These are phyloP conservation scores for Anastrepha obliqua DNA, from an alignment of 1,140 invertebrate species.

Conservation along the genomic window DNA sequence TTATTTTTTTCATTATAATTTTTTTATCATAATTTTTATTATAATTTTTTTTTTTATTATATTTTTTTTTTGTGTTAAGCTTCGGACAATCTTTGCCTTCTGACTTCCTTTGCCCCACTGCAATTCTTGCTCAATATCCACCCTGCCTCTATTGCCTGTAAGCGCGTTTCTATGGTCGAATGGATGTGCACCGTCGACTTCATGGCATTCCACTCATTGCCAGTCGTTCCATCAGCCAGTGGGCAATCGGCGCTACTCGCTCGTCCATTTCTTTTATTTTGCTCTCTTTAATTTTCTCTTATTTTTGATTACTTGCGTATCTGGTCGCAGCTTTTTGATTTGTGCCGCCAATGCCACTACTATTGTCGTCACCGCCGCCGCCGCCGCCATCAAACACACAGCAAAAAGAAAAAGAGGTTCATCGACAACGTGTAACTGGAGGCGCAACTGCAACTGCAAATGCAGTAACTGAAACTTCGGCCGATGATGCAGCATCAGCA, in stretches of 20 bases:
- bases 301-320: not conserved
- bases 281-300: not conserved
- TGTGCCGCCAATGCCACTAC: slow-evolving; percentile 14
- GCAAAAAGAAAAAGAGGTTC: too few species aligned
- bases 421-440: not conserved
- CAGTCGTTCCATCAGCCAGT: not conserved
- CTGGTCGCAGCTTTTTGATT: slow-evolving; percentile 36
- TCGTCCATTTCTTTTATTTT: not conserved
- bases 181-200: not conserved
- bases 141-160: too few species aligned
- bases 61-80: too few species aligned
- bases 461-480: not conserved
- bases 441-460: not conserved
- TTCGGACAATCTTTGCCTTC: too few species aligned
- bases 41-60: too few species aligned
- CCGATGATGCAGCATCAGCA: not conserved
- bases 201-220: not conserved
- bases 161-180: too few species aligned
- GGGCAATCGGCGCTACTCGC: not conserved
- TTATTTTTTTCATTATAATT: too few species aligned
- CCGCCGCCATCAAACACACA: not conserved
- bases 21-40: too few species aligned
- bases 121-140: too few species aligned
- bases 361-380: not conserved
- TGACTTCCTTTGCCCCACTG: too few species aligned